These are phyloP conservation scores for Chrysomallon squamiferum DNA, from an alignment of 1,140 invertebrate genomes.

Conservation along the genomic window DNA sequence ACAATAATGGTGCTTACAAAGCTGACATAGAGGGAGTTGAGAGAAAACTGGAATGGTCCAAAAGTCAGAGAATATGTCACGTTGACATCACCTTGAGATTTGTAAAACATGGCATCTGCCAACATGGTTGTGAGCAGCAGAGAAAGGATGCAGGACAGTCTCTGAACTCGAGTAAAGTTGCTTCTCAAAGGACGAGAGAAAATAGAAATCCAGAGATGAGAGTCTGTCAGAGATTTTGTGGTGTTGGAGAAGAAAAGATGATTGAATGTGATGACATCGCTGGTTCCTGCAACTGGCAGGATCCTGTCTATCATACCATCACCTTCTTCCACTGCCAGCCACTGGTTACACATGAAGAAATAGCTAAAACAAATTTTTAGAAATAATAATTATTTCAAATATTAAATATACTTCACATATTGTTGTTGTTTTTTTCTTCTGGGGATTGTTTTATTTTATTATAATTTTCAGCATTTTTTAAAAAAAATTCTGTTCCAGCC, in stretches of 20 bases:
- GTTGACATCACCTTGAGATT: slow-evolving; percentile 22
- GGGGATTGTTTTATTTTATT: too few species aligned
- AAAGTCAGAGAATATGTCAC: slow-evolving; percentile 24
- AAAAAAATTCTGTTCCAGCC: too few species aligned
- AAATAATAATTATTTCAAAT: too few species aligned
- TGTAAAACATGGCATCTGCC: slow-evolving; percentile 62
- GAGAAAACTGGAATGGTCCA: slow-evolving; percentile 43
- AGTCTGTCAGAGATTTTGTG: slow-evolving; percentile 56
- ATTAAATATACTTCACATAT: too few species aligned
- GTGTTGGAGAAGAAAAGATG: slow-evolving; percentile 59
- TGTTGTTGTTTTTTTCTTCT: too few species aligned
- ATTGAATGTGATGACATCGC: slow-evolving; percentile 56
- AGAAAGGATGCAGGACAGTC: slow-evolving; percentile 57
- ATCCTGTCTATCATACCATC: slow-evolving; percentile 59
- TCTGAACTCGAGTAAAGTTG: slow-evolving; percentile 59
- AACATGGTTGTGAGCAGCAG: slow-evolving; percentile 61
- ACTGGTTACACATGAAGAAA: slow-evolving; percentile 54
- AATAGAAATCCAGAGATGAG: slow-evolving; percentile 60
- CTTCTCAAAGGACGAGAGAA: slow-evolving; percentile 50
- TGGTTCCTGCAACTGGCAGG: slow-evolving; percentile 47
- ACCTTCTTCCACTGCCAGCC: slow-evolving; percentile 60
- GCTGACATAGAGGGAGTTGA: slow-evolving; percentile 48
- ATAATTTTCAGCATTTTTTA: too few species aligned
- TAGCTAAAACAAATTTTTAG: slow-evolving; percentile 38
- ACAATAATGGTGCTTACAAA: slow-evolving; percentile 52